Evolutionary conservation across 2,113 vertebrate species (phyloP), one percentile per base, ranked within the genome.

Genomic region (Nerophis lumbriciformis): DNA sequence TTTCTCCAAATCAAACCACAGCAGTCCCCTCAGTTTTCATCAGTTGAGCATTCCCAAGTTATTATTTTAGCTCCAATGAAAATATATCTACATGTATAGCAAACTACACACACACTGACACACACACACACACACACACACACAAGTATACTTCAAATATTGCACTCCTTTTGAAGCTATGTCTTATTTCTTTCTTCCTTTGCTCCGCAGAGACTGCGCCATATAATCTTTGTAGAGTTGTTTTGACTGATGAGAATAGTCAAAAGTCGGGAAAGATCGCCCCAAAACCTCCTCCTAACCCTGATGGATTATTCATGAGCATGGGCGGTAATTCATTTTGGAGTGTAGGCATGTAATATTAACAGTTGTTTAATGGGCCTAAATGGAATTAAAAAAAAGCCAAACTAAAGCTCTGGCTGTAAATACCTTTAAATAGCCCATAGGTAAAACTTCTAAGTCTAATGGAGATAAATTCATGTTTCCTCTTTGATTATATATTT

Each of bases 251-350:
- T 16, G 60, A 73, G 60, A 57, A 56, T 9, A 50, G 62, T 78
- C 65, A 64, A 69, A 83, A 80, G 55, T 61, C 19, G 65, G 47
- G 14, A 44, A 61, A 65, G 66, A 69, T 67, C 28, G 53, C 66
- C 72, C 39, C 15, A 66, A 53, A 76, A 68, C 51, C 63, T 72
- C 68, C 10, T 21, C 68, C 63, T 72, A 62, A 74, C 55, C 56
- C 58, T 65, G 42, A 42, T 75, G 68, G 73, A 83, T 69, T 76
- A 76, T 80, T 76, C 56, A 76, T 70, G 52, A 76, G 63, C 11
- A 38, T 50, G 19, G 52, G 70, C 6, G 56, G 53, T 80, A 64
- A 71, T 78, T 80, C 63, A 57, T 64, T 68, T 63, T 69, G 45
- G 63, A 71, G 12, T 73, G 58, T 48, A 16, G 54, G 64, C 66